Evolutionary conservation across 1,140 invertebrate genomes (phyloP).

Genomic region (Magallana angulata): DNA sequence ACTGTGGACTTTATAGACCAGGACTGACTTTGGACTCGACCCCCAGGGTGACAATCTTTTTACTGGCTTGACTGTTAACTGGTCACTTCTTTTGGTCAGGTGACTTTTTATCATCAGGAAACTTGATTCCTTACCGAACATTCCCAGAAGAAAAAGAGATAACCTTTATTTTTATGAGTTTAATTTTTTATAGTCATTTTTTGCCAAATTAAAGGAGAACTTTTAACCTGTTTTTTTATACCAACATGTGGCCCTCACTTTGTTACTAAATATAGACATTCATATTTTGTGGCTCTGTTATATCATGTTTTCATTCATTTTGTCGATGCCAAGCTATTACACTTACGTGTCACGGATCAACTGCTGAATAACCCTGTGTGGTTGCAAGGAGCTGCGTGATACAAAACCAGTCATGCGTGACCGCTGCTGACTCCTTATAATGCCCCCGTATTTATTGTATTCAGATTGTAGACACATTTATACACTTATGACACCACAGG

Average conservation of each 20-base stretch:
- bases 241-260: slow-evolving; percentile 28
- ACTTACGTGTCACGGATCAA: neutral
- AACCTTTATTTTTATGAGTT: slow-evolving; percentile 33
- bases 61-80: neutral
- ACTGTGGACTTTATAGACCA: neutral
- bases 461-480: too few species aligned
- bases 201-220: slow-evolving; percentile 28
- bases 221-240: slow-evolving; percentile 30
- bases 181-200: slow-evolving; percentile 32
- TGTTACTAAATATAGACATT: slow-evolving; percentile 22
- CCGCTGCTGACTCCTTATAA: too few species aligned
- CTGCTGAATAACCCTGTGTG: neutral
- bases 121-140: slow-evolving; percentile 19
- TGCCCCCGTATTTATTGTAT: too few species aligned
- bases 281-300: neutral
- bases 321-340: neutral
- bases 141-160: slow-evolving; percentile 10
- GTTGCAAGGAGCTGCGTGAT: too few species aligned
- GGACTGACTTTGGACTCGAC: slow-evolving; percentile 1
- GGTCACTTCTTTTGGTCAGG: neutral
- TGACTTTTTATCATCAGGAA: slow-evolving; percentile 20
- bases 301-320: neutral
- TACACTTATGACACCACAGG: too few species aligned
- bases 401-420: too few species aligned
- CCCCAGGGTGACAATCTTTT: slow-evolving; percentile 21